Evolutionary conservation across 2,113 vertebrate genomes (phyloP).

Genomic region (Sisor rabdophorus): DNA sequence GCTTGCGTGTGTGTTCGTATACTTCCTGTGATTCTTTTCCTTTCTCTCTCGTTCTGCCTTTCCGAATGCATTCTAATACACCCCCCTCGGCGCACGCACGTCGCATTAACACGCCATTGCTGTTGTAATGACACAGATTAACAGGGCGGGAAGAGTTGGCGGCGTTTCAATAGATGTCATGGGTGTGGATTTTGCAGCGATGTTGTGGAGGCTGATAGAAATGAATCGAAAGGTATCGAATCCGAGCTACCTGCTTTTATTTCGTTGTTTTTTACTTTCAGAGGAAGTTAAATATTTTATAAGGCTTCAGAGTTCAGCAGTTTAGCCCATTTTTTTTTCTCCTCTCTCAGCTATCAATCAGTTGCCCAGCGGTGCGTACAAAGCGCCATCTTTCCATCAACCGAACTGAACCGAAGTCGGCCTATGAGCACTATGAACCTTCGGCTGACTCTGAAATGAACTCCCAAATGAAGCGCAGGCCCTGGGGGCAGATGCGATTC

Average conservation of each 20-base stretch:
- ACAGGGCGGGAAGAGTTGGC: neutral
- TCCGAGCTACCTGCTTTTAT: neutral
- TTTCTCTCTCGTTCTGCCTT: too few species aligned
- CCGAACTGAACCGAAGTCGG: constrained; percentile 1
- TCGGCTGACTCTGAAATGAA: constrained; percentile 17
- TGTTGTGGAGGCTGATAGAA: neutral
- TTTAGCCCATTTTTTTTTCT: neutral
- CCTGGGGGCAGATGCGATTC: neutral
- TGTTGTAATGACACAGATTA: constrained; percentile 33
- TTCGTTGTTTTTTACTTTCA: constrained; percentile 4
- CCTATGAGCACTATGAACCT: neutral
- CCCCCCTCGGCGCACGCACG: constrained; percentile 17
- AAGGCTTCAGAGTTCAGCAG: neutral
- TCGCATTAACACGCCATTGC: constrained; percentile 32
- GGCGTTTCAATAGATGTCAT: neutral
- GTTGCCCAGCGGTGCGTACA: neutral
- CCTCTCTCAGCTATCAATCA: neutral
- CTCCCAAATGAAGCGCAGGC: neutral
- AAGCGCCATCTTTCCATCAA: neutral
- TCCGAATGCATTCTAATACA: constrained; percentile 40
- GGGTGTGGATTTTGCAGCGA: neutral
- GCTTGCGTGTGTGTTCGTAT: constrained; percentile 30
- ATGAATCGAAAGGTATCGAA: neutral
- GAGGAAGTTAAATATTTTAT: constrained; percentile 6
- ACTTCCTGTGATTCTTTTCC: constrained; percentile 23